phyloP scores from a whole-genome alignment of 2,888 invertebrate genomes.

The Osmoderma eremita region DNA sequence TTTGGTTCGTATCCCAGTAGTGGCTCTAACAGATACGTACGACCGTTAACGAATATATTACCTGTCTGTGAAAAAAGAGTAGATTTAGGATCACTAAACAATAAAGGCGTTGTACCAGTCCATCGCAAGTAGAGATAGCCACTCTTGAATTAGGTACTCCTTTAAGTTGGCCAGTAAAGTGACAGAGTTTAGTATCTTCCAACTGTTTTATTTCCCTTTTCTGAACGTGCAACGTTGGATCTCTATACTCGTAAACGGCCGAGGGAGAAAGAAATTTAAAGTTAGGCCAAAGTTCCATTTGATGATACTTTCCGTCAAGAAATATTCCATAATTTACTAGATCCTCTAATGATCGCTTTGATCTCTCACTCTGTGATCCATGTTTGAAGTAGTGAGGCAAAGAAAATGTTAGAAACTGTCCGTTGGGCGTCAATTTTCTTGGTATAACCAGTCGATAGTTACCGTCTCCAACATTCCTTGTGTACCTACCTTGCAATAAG shows the following conservation, averaged over 20 bases:
- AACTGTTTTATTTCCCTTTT: constrained; percentile 54
- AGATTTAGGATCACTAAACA: background rate
- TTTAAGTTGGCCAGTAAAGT: constrained; percentile 66
- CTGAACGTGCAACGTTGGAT: constrained; percentile 53
- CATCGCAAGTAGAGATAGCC: constrained; percentile 66
- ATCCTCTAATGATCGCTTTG: constrained; percentile 49
- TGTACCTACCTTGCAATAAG: constrained; percentile 62
- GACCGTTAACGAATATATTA: constrained; percentile 65
- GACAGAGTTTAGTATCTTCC: constrained; percentile 60
- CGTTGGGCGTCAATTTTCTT: constrained; percentile 61
- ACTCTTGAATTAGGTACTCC: constrained; percentile 63
- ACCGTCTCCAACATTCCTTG: constrained; percentile 59
- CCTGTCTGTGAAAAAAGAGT: constrained; percentile 63
- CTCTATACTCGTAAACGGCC: constrained; percentile 57
- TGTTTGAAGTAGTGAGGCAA: constrained; percentile 64
- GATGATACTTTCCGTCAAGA: constrained; percentile 56
- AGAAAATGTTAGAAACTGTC: constrained; percentile 63
- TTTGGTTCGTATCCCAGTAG: constrained; percentile 65
- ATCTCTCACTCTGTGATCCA: constrained; percentile 30
- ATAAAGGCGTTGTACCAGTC: constrained; percentile 55
- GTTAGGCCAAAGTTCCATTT: constrained; percentile 65
- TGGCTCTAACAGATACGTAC: constrained; percentile 71
- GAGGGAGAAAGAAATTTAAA: constrained; percentile 65
- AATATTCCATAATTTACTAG: constrained; percentile 58
- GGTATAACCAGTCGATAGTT: constrained; percentile 65